Evolutionary conservation across 2,888 invertebrate genomes (phyloP), one percentile per base, ranked within the genome.

Genomic region (Yponomeuta malinellus): DNA sequence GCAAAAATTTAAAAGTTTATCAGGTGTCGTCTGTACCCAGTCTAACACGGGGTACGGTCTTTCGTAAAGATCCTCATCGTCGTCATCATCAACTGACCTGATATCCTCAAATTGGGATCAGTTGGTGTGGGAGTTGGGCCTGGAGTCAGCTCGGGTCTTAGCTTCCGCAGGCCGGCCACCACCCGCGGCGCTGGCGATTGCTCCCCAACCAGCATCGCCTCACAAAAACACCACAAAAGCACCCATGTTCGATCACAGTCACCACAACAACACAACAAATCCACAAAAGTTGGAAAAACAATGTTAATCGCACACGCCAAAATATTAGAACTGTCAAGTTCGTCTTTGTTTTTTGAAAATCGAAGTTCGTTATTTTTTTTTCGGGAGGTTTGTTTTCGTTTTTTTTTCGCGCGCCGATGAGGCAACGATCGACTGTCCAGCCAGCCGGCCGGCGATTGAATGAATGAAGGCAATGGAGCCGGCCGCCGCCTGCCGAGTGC

Each of bases 181-280:
- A 92, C 91, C 75, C 91, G 88, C 78, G 91, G 91, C 80, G 91
- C 91, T 89, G 91, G 91, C 76, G 91, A 88, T 75, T 86, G 90
- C 81, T 92, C 91, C 74, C 91, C 90, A 79, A 91, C 90, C 78
- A 91, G 87, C 91, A 91, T 91, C 79, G 81, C 88, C 84, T 83
- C 82, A 85, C 81, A 82, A 87, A 83, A 84, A 84, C 88, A 90
- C 86, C 78, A 80, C 75, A 75, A 78, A 59, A 3, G 12, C 77
- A 80, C 83, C 82, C 82, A 80, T 79, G 70, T 81, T 85, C 76
- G 78, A 75, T 80, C 79, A 77, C 76, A 75, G 75, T 73, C 72
- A 77, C 69, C 72, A 72, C 71, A 71, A 10, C 75, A 76, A 71
- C 59, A 73, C 70, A 72, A 75, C 70, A 68, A 77, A 74, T 76